Conservation (phyloP, 2,797 vertebrate species). For the Hoplostethus atlanticus region DNA sequence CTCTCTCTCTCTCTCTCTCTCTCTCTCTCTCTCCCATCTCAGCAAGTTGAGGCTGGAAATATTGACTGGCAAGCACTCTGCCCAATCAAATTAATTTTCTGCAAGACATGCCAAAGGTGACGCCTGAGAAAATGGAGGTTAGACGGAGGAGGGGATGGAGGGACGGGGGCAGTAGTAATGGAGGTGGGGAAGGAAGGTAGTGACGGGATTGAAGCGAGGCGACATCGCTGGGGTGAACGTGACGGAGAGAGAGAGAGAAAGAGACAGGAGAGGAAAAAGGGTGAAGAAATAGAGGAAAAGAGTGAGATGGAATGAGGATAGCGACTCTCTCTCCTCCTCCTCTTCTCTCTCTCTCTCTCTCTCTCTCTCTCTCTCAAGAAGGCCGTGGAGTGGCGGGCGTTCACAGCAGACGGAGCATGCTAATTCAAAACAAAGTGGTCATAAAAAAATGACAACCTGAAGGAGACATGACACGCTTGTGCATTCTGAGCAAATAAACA, state of each 20-base stretch:
- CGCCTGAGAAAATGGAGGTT: constrained; percentile 74
- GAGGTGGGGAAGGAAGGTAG: constrained; percentile 5
- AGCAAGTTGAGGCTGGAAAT: constrained; percentile 62
- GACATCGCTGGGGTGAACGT: constrained; percentile 6
- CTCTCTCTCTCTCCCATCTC: constrained; percentile 60
- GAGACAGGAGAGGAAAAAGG: constrained; percentile 1
- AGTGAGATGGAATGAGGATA: background rate
- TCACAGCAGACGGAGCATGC: constrained; percentile 33
- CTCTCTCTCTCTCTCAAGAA: constrained; percentile 7
- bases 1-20: constrained; percentile 36
- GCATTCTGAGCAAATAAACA: constrained; percentile 24
- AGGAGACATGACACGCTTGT: constrained; percentile 28
- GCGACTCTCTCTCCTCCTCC: constrained; percentile 26
- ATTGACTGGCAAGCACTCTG: constrained; percentile 81
- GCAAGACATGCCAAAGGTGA: constrained; percentile 80
- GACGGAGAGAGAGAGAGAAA: constrained; percentile 5
- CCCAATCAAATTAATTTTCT: constrained; percentile 83
- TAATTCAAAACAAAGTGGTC: constrained; percentile 56
- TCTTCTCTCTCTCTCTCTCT: constrained; percentile 20
- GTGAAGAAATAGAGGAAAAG: background rate
- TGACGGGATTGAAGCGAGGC: background rate
- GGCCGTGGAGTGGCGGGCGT: constrained; percentile 14
- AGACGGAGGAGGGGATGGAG: constrained; percentile 20
- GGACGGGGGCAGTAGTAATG: constrained; percentile 14
- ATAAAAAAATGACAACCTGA: constrained; percentile 39